Percentiles rank a stretch among this genome's conserved stretches.
These are phyloP conservation scores for Thalassaphorura encarpata DNA, from an alignment of 1,140 invertebrate species.

Conservation along the genomic window DNA sequence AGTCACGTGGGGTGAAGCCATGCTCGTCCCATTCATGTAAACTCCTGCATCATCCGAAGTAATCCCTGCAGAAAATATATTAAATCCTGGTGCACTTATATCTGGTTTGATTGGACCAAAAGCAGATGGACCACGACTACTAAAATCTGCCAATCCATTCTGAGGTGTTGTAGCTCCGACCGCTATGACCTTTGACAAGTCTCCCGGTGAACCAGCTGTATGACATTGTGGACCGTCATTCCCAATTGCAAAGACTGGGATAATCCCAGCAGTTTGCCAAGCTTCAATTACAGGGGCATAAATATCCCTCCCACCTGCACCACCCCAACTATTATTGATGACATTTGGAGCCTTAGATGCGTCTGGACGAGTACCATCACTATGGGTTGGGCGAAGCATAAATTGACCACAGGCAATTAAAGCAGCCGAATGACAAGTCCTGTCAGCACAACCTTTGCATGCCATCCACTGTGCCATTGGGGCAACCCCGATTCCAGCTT, in stretches of 20 bases:
- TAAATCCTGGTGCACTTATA: too few species aligned
- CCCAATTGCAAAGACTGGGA: conserved; percentile 23
- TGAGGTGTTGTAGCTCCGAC: conserved; percentile 7
- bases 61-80: too few species aligned
- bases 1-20: too few species aligned
- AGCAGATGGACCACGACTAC: conserved; percentile 15
- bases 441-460: conserved; percentile 4
- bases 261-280: conserved; percentile 15
- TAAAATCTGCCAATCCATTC: conserved; percentile 4
- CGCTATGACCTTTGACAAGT: conserved; percentile 5
- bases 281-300: conserved; percentile 4
- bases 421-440: neutral
- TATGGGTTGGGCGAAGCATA: conserved; percentile 2
- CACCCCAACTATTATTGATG: conserved; percentile 14
- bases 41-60: too few species aligned
- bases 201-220: conserved; percentile 13
- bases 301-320: too few species aligned
- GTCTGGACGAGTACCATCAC: conserved; percentile 2
- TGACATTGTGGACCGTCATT: conserved; percentile 16
- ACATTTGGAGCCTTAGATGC: conserved; percentile 1
- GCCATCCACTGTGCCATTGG: neutral
- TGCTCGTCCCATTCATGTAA: too few species aligned
- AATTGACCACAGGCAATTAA: neutral
- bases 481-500: neutral
- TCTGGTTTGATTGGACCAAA: too few species aligned